Conservation (phyloP, 1,140 invertebrate species). For the Diorhabda elongata region DNA sequence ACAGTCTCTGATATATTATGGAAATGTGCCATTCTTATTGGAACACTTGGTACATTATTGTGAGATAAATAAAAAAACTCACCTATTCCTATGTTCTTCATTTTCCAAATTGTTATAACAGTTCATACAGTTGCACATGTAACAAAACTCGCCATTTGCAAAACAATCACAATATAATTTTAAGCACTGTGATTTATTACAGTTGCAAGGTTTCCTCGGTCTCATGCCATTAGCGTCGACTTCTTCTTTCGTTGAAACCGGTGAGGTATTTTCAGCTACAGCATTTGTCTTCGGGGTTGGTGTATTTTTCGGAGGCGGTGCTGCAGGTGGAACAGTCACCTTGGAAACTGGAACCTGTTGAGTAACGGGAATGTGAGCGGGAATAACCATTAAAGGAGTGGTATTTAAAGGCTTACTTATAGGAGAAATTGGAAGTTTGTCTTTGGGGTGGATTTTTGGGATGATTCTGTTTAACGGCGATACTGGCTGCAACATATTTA, state of each 20-base stretch:
- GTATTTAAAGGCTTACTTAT: slow-evolving; percentile 11
- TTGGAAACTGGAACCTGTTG: slow-evolving; percentile 11
- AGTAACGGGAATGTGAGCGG: slow-evolving; percentile 19
- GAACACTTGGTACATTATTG: no score
- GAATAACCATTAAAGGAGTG: slow-evolving; percentile 32
- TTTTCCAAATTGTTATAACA: slow-evolving; percentile 96
- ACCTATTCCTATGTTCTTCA: slow-evolving; percentile 75
- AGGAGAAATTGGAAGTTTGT: slow-evolving; percentile 18
- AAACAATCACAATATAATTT: slow-evolving; percentile 99
- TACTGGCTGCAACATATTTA: slow-evolving; percentile 20
- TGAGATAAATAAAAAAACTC: background rate
- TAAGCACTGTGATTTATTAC: slow-evolving; percentile 97
- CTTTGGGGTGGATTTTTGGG: slow-evolving; percentile 25
- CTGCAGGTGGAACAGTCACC: slow-evolving; percentile 13
- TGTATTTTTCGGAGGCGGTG: slow-evolving; percentile 15
- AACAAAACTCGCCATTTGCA: slow-evolving; percentile 98
- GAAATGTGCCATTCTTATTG: no score
- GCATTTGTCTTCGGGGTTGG: slow-evolving; percentile 1
- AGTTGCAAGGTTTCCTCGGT: slow-evolving; percentile 94
- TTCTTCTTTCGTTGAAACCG: slow-evolving; percentile 20
- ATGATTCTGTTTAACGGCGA: slow-evolving; percentile 24
- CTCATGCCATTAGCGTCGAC: slow-evolving; percentile 61
- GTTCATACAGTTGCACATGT: slow-evolving; percentile 96
- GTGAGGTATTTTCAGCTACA: slow-evolving; percentile 12
- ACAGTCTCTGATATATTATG: no score